Base-by-base conservation (phyloP, 1,140 invertebrate genomes). In the Phortica variegata region DNA sequence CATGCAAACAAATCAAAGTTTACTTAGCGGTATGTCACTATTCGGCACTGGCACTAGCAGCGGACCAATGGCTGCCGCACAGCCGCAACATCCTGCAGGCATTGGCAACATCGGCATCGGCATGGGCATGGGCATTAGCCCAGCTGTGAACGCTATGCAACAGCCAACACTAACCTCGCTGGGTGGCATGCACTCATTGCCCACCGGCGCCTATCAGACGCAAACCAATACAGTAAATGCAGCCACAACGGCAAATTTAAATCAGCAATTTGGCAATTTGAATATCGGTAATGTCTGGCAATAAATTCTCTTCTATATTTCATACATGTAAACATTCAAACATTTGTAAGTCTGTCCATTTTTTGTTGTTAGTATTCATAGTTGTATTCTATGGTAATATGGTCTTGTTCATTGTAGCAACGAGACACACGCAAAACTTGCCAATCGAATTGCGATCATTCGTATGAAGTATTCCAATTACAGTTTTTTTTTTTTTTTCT, bases 211-310 rank as follows among this genome's bases (percentile, higher is more conserved):
- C 15, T 50, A 50, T 52, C 36, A 54, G 13, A 12, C 61, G 32
- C 33, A 51, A 19, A 46, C 43, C 29, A 47, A 49, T 18, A 34
- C 48, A n/a, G 10, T 32, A 31, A 53, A 51, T 33, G 49, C 55
- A 20, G 51, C 70, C 6, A 55, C 71, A 33, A 55, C 71, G 32
- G 54, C 60, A 34, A 71, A 69, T 37, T 37, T 76, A 20, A 75
- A 73, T 46, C 73, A 76, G 44, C 73, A 76, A 58, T 75, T 76
- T 52, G 73, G 73, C 18, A 76, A 75, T 49, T 59, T 76, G 43
- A 76, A 76, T 60, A 71, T 76, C 39, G 73, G 73, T 16, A 76
- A 76, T 69, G 73, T 75, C 52, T 76, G 73, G 73, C 73, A 76
- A 68, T 76, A 73, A 71, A 65, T 52, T 6, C 5, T n/a, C n/a